These are phyloP conservation scores for Anguilla megastoma DNA, from an alignment of 2,797 vertebrate species.

Conservation along the genomic window DNA sequence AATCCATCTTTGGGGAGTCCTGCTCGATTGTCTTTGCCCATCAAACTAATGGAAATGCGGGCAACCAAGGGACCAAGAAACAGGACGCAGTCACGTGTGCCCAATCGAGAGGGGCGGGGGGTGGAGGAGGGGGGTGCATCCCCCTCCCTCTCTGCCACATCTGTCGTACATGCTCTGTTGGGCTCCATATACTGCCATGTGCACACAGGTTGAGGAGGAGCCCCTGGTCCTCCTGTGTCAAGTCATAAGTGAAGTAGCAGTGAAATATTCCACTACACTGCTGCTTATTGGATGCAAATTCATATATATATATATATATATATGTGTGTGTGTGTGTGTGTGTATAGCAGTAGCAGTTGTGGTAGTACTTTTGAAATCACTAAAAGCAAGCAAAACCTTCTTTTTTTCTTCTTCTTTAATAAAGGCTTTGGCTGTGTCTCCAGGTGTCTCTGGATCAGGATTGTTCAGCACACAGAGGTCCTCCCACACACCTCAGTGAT, in stretches of 20 bases:
- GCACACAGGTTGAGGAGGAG: background rate
- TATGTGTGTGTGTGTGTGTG: no score
- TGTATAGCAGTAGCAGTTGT: background rate
- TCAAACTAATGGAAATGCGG: conserved; percentile 4
- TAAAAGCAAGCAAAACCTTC: no score
- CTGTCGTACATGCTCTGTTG: background rate
- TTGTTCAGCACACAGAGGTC: background rate
- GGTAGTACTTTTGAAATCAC: background rate
- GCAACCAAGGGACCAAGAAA: background rate
- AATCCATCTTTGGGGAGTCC: conserved; percentile 10
- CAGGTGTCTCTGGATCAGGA: background rate
- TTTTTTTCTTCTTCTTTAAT: background rate
- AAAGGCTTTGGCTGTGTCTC: background rate
- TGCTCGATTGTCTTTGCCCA: background rate
- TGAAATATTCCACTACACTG: background rate
- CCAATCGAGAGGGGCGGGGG: background rate
- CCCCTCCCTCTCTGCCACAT: background rate
- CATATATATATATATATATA: background rate
- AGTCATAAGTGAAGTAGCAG: background rate
- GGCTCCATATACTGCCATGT: background rate
- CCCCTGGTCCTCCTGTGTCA: no score
- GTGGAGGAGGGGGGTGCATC: background rate
- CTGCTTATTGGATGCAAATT: background rate
- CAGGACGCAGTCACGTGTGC: background rate
- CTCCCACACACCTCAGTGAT: conserved; percentile 4